phyloP scores from a whole-genome alignment of 1,140 invertebrate species.

The Lucilia cuprina region DNA sequence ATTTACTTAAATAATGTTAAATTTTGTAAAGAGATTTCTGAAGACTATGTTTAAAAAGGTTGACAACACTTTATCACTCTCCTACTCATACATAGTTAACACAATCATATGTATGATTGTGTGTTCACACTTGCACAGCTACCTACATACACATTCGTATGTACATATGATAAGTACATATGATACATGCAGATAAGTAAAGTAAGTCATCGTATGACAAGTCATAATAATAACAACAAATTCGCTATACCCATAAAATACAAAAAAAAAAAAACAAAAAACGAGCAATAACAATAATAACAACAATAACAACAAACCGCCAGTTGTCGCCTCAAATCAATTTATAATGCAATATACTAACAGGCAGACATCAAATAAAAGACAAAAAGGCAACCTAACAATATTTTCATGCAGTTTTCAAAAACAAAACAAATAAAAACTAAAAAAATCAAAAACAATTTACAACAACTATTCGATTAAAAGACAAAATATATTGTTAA shows the following conservation, averaged over 20 bases:
- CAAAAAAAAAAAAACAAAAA: too few relatives aligned
- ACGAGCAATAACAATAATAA: too few relatives aligned
- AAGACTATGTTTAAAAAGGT: not conserved
- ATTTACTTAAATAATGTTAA: too few relatives aligned
- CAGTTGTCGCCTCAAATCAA: conserved; percentile 31
- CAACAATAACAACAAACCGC: conserved; percentile 2
- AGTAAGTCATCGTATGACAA: conserved; percentile 31
- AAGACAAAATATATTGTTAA: not conserved
- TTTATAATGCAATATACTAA: conserved; percentile 7
- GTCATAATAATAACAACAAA: conserved; percentile 21
- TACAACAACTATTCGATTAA: not conserved
- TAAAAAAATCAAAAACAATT: not conserved
- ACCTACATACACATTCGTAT: too few relatives aligned
- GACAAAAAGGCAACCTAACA: not conserved
- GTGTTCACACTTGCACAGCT: too few relatives aligned
- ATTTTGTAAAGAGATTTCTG: too few relatives aligned
- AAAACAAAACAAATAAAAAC: conserved; percentile 7
- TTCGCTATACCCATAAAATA: not conserved
- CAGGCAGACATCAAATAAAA: not conserved
- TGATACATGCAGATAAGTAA: conserved; percentile 1
- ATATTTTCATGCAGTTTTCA: not conserved
- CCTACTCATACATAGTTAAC: too few relatives aligned
- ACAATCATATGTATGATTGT: too few relatives aligned
- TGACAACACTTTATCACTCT: not conserved
- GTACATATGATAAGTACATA: not conserved